Evolutionary conservation across 2,888 invertebrate genomes (phyloP).

Genomic region (Melieria omissa): DNA sequence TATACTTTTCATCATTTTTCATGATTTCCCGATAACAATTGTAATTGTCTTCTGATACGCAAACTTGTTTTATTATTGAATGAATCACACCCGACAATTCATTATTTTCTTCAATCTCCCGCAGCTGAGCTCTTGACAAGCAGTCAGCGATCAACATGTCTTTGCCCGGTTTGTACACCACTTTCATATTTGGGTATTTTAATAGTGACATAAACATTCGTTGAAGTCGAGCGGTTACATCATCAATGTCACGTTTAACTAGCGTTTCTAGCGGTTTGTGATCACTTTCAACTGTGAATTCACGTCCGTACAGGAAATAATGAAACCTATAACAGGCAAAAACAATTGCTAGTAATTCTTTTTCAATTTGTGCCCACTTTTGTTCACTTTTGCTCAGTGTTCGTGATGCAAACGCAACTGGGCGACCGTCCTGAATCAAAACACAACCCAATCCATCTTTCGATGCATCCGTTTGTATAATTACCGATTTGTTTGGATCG

Average conservation of each 20-base stretch:
- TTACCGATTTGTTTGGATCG: no score
- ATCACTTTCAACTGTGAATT: constrained; percentile 38
- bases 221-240: constrained; percentile 52
- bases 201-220: constrained; percentile 50
- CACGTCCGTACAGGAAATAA: constrained; percentile 42
- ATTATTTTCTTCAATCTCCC: constrained; percentile 13
- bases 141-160: constrained; percentile 52
- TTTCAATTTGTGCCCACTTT: no score
- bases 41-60: constrained; percentile 36
- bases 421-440: no score
- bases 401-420: no score
- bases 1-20: constrained; percentile 31
- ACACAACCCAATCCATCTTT: no score
- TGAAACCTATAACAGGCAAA: constrained; percentile 58
- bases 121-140: no score
- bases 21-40: constrained; percentile 9
- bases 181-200: constrained; percentile 44
- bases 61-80: constrained; percentile 6
- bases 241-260: constrained; percentile 51
- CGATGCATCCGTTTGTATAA: no score
- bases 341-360: constrained; percentile 49
- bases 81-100: constrained; percentile 19
- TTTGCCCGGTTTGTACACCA: constrained; percentile 49
- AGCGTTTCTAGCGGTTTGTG: constrained; percentile 56
- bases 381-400: no score